Conservation (phyloP, 2,113 vertebrate species). For the Toxotes jaculatrix region DNA sequence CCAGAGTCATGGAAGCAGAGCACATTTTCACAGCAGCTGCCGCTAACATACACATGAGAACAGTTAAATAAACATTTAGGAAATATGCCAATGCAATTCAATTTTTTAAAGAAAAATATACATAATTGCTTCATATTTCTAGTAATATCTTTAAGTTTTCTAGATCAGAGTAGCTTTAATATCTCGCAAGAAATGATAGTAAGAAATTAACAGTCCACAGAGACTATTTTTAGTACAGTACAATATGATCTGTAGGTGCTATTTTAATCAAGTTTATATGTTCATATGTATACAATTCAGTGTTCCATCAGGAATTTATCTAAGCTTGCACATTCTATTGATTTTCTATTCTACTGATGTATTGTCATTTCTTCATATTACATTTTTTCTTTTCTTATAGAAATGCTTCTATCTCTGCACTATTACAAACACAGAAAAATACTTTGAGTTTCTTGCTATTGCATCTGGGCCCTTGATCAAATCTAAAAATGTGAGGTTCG, state of each 20-base stretch:
- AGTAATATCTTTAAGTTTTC: neutral
- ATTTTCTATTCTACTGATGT: neutral
- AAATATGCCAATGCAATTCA: neutral
- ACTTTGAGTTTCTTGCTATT: neutral
- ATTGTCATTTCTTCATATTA: neutral
- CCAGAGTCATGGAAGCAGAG: neutral
- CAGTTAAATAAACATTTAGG: neutral
- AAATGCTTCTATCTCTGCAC: neutral
- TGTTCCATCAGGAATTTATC: too few relatives aligned
- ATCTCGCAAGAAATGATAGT: too few relatives aligned
- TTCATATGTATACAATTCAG: too few relatives aligned
- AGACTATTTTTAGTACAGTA: neutral
- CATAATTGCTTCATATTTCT: neutral
- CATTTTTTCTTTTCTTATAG: neutral
- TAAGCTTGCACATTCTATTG: too few relatives aligned
- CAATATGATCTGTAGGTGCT: neutral
- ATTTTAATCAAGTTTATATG: too few relatives aligned
- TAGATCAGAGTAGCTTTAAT: neutral
- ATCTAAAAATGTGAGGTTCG: slow-evolving; percentile 5
- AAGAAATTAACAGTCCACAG: neutral
- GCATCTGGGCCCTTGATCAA: slow-evolving; percentile 11
- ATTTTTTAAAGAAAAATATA: neutral
- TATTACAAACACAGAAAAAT: neutral
- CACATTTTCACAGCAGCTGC: neutral
- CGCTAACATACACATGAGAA: neutral